Evolutionary conservation across 2,888 invertebrate genomes (phyloP), one percentile per base, ranked within the genome.

Genomic region (Marronus borbonicus): DNA sequence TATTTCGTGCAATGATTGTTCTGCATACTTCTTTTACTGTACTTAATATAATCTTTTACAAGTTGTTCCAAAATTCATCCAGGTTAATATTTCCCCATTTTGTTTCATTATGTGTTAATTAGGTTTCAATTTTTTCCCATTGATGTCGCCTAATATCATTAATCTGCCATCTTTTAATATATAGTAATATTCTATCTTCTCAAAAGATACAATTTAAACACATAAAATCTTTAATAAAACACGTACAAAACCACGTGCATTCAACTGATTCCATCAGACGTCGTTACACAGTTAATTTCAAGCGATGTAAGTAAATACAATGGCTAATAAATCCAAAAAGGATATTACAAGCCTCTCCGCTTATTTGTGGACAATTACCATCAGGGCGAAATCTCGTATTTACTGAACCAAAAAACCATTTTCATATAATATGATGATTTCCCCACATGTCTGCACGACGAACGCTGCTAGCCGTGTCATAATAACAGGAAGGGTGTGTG

Each of bases 301-400:
- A 85, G 86, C 84, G 83, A 80, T 81, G 82, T 85, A 85, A 83
- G 83, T 85, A 85, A 85, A 86, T 82, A 86, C 86, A 86, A 86
- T 86, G 81, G 86, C 84, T 81, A 85, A 86, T 86, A 86, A 86
- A 86, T 86, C 84, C 81, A 80, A 82, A 74, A 20, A 20, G 55
- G 55, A 58, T 58, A 58, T 58, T 58, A 20, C 20, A 3, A 58
- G n/a, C 55, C 55, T 44, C 44, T 44, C 8, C 44, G 44, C 44
- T 44, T 44, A 44, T 44, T 12, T 12, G 44, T 20, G 20, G 17
- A 58, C 17, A 58, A 58, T 58, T 58, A 20, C 55, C 17, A 36
- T 36, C 31, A 36, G 17, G 55, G 17, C n/a, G 39, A 66, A 44
- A 39, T 44, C 72, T 58, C 85, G 84, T 83, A 86, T 85, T 86